Conservation (phyloP, 2,888 invertebrate species). For the Helobdella robusta region DNA sequence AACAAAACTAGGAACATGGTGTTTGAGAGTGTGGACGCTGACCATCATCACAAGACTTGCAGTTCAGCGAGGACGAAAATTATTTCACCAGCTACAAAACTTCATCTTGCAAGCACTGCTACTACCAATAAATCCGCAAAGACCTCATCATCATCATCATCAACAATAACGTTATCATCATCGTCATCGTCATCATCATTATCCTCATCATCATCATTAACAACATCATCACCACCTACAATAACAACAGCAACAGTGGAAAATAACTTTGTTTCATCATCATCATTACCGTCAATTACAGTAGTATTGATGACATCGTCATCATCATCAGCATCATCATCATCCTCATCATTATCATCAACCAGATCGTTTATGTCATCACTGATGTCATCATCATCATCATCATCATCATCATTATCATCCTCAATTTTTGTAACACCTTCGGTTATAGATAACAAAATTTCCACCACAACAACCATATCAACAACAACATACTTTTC, state of each 20-base stretch:
- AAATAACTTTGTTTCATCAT: not conserved
- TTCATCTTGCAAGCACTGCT: no score
- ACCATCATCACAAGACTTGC: no score
- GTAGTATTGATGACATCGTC: slow-evolving; percentile 8
- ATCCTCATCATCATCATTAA: slow-evolving; percentile 24
- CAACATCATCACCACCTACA: slow-evolving; percentile 18
- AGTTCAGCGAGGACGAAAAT: no score
- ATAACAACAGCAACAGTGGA: not conserved
- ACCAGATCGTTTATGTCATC: not conserved
- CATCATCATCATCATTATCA: slow-evolving; percentile 34
- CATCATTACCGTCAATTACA: not conserved
- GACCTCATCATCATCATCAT: slow-evolving; percentile 20
- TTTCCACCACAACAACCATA: not conserved
- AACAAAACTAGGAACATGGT: no score
- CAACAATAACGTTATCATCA: slow-evolving; percentile 11
- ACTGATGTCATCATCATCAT: slow-evolving; percentile 32
- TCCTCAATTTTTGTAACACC: not conserved
- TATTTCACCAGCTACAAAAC: no score
- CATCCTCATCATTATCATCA: slow-evolving; percentile 34
- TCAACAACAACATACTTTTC: not conserved
- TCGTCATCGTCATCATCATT: slow-evolving; percentile 23
- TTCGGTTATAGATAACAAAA: not conserved
- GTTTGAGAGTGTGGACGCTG: no score
- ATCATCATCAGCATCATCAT: slow-evolving; percentile 32
- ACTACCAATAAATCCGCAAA: no score